Conservation (phyloP, 2,888 invertebrate species). For the Andrena bicolor region DNA sequence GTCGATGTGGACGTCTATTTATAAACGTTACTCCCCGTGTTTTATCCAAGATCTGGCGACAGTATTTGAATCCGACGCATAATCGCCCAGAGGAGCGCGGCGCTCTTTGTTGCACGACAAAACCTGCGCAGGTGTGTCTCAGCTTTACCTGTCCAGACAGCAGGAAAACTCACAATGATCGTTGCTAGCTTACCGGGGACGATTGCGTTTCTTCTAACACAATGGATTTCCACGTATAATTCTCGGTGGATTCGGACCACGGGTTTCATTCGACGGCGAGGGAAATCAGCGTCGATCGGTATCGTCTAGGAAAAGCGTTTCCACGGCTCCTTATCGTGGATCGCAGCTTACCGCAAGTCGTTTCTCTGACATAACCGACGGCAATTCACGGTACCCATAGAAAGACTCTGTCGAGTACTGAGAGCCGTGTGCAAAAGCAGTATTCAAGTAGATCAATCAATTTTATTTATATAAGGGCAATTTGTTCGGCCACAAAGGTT, state of each 20-base stretch:
- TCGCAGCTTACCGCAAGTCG: not conserved
- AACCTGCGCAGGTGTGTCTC: slow-evolving; percentile 53
- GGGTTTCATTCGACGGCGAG: slow-evolving; percentile 17
- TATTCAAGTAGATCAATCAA: too few relatives aligned
- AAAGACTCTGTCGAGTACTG: too few relatives aligned
- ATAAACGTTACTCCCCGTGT: not conserved
- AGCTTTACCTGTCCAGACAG: slow-evolving; percentile 40
- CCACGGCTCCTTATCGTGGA: not conserved
- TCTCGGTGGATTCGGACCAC: slow-evolving; percentile 15
- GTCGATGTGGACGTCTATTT: not conserved
- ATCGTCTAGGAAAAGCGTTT: not conserved
- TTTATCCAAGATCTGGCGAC: slow-evolving; percentile 16
- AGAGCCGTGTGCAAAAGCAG: too few relatives aligned
- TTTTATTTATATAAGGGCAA: too few relatives aligned
- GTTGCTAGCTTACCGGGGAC: slow-evolving; percentile 15
- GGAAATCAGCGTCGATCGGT: slow-evolving; percentile 10
- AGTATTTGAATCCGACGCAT: slow-evolving; percentile 27
- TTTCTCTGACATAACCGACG: not conserved
- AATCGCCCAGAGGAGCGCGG: slow-evolving; percentile 15
- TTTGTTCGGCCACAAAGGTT: too few relatives aligned
- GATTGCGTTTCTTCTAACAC: slow-evolving; percentile 22
- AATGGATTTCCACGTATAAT: slow-evolving; percentile 34
- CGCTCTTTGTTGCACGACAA: slow-evolving; percentile 45
- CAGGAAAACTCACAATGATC: slow-evolving; percentile 43
- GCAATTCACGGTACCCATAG: not conserved